These are phyloP conservation scores for Drosophila virilis DNA, from an alignment of 1,140 invertebrate species.

Conservation along the genomic window DNA sequence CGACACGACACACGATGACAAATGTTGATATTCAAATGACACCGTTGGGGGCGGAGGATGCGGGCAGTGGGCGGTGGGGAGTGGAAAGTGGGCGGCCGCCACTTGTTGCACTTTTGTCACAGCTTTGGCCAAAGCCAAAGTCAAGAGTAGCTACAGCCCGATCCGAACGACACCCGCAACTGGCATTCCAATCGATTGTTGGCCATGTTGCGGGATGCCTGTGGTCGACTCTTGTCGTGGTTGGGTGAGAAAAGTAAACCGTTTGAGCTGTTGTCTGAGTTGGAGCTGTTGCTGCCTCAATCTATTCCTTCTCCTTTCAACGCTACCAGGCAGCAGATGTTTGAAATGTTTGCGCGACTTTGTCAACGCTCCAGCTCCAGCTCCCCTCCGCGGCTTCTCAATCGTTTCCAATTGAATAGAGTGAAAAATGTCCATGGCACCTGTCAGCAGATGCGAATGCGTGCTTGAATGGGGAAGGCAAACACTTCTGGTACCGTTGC, in stretches of 20 bases:
- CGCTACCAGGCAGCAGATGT: conserved; percentile 61
- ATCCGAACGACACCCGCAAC: conserved; percentile 58
- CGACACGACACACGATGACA: conserved; percentile 78
- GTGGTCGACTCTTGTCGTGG: conserved; percentile 34
- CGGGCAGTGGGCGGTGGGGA: conserved; percentile 15
- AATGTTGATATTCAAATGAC: conserved; percentile 81
- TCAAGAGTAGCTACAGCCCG: conserved; percentile 1
- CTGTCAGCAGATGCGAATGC: conserved; percentile 61
- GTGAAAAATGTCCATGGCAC: conserved; percentile 65
- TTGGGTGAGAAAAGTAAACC: conserved; percentile 73
- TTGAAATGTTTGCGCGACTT: conserved; percentile 73
- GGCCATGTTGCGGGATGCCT: conserved; percentile 61
- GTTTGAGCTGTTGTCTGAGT: conserved; percentile 29
- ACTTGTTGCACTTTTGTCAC: conserved; percentile 59
- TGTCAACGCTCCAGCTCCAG: conserved; percentile 56
- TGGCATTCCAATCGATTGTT: conserved; percentile 76
- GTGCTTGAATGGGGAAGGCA: conserved; percentile 21
- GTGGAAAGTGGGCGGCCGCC: conserved; percentile 23
- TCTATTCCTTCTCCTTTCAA: conserved; percentile 51
- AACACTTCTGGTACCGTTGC: conserved; percentile 55
- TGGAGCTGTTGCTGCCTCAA: conserved; percentile 22
- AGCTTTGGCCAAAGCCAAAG: conserved; percentile 23
- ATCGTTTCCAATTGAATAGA: conserved; percentile 53
- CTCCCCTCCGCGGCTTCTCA: conserved; percentile 1
- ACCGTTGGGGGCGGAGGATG: conserved; percentile 59